Base-by-base conservation (phyloP, 1,140 invertebrate species). In the Andrena cerasifolii region DNA sequence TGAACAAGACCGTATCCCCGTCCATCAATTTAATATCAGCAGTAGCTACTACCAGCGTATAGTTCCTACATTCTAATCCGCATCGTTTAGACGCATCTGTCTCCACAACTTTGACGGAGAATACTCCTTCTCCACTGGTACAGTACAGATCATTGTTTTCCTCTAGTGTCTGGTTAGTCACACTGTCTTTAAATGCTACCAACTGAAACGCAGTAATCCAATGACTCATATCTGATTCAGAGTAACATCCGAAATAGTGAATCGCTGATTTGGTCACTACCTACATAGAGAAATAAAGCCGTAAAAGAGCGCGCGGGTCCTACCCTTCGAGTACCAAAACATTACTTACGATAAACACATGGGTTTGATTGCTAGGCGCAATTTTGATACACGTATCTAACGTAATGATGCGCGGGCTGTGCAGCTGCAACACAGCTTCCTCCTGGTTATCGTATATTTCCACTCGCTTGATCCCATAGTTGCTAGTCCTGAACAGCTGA, bases 91-190 rank as follows among this genome's bases (percentile, higher is more conserved):
- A 97, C 12, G 96, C 96, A 79, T 97, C 96, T 1, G 97, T 96
- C 51, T 96, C 93, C 68, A 96, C 94, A 81, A 97, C 93, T 92
- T 95, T 96, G 4, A 97, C 96, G 74, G 94, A 94, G 89, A 97
- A 97, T 26, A 97, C 92, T 62, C 96, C 96, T 92, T 97, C 96
- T 43, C 95, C 95, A 83, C 95, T 96, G 33, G 96, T 96, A 82
- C 96, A 97, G 86, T 97, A 97, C 2, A 98, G 90, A 90, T 97
- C 96, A 91, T 97, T 97, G 86, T 97, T 96, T 93, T 98, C 96
- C 92, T 97, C 96, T 84, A 96, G 96, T 67, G 94, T 94, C 70
- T 94, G 94, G 80, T 89, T 92, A 0, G 94, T 94, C 40, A 93
- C 91, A 84, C 94, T 94, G 80, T 95, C 95, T 83, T 95, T 95